These are phyloP conservation scores for Oscheius sp. DNA, from an alignment of 2,888 invertebrate genomes.

Conservation along the genomic window DNA sequence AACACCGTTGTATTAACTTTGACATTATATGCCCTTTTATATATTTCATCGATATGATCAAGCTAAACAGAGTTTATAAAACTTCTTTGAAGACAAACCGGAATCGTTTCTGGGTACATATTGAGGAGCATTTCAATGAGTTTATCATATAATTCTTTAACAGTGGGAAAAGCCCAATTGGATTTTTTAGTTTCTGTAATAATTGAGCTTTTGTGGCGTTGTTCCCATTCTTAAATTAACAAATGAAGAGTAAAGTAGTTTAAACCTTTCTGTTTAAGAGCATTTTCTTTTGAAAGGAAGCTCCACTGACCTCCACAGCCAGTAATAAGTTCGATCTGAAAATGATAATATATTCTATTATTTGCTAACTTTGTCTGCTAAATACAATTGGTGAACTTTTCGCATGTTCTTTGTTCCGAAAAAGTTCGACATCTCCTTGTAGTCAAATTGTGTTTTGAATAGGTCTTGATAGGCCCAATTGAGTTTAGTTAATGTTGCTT, in stretches of 20 bases:
- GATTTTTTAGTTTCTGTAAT: neutral
- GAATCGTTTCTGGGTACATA: conserved; percentile 21
- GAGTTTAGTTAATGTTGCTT: conserved; percentile 11
- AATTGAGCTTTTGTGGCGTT: neutral
- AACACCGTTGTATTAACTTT: conserved; percentile 1
- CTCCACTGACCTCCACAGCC: conserved; percentile 2
- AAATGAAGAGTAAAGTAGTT: neutral
- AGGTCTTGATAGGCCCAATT: conserved; percentile 8
- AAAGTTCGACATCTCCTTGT: neutral
- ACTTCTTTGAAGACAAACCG: neutral
- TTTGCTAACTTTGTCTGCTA: neutral
- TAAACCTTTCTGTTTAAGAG: conserved; percentile 7
- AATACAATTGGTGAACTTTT: neutral
- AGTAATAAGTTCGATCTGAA: neutral
- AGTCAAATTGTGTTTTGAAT: neutral
- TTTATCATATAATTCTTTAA: conserved; percentile 9
- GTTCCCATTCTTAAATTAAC: neutral
- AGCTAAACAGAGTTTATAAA: neutral
- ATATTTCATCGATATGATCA: conserved; percentile 8
- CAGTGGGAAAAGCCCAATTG: conserved; percentile 2
- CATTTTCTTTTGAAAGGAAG: conserved; percentile 13
- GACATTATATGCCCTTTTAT: conserved; percentile 13
- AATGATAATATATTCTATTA: neutral
- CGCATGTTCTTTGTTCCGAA: conserved; percentile 17
- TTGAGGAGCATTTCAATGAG: conserved; percentile 20